phyloP scores from a whole-genome alignment of 64 coral and sea anemone species.

The Anthopleura sola region DNA sequence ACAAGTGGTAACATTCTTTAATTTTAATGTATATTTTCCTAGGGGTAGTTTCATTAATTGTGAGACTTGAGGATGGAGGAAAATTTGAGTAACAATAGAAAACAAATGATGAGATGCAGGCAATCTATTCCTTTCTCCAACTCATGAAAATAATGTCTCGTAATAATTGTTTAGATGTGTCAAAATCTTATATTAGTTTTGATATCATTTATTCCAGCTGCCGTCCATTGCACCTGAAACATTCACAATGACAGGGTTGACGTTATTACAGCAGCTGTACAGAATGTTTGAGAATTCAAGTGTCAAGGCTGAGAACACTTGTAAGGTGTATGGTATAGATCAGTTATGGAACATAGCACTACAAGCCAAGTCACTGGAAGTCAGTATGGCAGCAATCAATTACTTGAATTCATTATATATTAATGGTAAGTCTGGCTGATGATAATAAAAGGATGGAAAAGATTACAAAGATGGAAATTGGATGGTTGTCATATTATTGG shows the following conservation, averaged over 20 bases:
- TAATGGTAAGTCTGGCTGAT: constrained; percentile 65
- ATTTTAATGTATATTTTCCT: background rate
- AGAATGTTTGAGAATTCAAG: constrained; percentile 81
- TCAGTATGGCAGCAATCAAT: constrained; percentile 89
- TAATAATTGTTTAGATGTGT: background rate
- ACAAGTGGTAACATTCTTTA: background rate
- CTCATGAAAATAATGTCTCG: no score
- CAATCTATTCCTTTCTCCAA: background rate
- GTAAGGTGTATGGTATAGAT: constrained; percentile 75
- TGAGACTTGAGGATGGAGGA: no score
- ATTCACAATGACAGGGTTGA: constrained; percentile 87
- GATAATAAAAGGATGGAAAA: background rate
- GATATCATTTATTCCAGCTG: constrained; percentile 37
- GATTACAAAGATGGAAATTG: no score
- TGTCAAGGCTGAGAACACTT: constrained; percentile 38
- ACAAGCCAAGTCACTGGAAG: constrained; percentile 69
- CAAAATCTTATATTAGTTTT: background rate
- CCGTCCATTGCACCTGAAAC: constrained; percentile 74
- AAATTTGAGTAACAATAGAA: background rate
- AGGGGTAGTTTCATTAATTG: no score
- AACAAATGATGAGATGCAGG: background rate
- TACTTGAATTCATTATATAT: constrained; percentile 93
- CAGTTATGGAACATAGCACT: constrained; percentile 92
- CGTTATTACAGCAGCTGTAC: constrained; percentile 81
- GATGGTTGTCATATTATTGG: no score